Evolutionary conservation across 2,113 vertebrate species (phyloP), one percentile per base, ranked within the genome.

Genomic region (Scartelaos histophorus): DNA sequence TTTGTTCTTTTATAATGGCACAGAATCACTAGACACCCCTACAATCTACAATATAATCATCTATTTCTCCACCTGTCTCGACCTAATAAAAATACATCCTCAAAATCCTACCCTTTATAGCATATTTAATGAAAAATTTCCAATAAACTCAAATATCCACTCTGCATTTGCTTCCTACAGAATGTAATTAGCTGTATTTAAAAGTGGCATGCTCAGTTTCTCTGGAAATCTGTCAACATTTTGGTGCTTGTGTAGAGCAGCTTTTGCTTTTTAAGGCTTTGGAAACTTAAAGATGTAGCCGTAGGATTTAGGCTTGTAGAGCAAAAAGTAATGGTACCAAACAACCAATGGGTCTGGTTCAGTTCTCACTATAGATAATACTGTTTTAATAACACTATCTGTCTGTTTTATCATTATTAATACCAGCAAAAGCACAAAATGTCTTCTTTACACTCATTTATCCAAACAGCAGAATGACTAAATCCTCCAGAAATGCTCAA

Each of bases 101-200:
- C 34, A 12, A 19, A 62, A 62, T 38, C 15, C 29, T 35, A 13
- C 58, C 15, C 5, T 17, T 3, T 10, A 10, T 2, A 21, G 6
- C n/a, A 19, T n/a, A 62, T 19, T 62, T 62, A 16, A 17, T 38
- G n/a, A n/a, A 29, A 17, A 17, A 38, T 62, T 22, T 12, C 13
- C 13, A 25, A 58, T 58, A 61, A 34, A 34, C 58, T 13, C 79
- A 80, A 82, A 84, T 64, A 72, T 51, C 73, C 62, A 66, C 57
- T 74, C 22, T 61, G 71, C 78, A 74, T 83, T 80, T 60, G 12
- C 70, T 75, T 74, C 68, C 24, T 85, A 81, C 85, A 87, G 67
- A 85, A 86, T 81, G 80, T 75, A 82, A 88, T 86, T 85, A 85
- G 85, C 67, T 77, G 64, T 81, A 69, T 87, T 87, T 82, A 76